These are phyloP conservation scores for Glaucidium brasilianum DNA, from an alignment of 2,113 vertebrate species.

Conservation along the genomic window DNA sequence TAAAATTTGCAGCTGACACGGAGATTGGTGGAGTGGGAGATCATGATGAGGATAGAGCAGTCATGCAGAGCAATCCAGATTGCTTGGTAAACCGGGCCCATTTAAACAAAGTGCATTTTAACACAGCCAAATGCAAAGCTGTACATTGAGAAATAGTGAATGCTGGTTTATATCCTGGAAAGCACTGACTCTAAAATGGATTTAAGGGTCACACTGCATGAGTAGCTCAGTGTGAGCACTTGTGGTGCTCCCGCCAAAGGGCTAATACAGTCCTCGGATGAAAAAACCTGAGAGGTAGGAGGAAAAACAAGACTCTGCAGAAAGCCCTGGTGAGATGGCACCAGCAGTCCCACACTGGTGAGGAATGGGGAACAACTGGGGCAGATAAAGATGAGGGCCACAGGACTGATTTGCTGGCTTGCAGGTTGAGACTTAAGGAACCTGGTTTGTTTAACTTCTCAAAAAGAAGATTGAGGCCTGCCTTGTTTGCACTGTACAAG, in stretches of 20 bases:
- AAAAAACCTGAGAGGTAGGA: neutral
- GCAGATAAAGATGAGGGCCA: neutral
- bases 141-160: neutral
- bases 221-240: neutral
- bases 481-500: neutral
- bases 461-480: neutral
- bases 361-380: neutral
- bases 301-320: neutral
- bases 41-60: conserved; percentile 23
- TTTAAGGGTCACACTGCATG: neutral
- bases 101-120: conserved; percentile 25
- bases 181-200: neutral
- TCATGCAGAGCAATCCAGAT: conserved; percentile 19
- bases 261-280: neutral
- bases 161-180: neutral
- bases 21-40: conserved; percentile 23
- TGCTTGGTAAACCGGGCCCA: neutral
- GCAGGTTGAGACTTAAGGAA: neutral
- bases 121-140: neutral
- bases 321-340: neutral
- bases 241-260: neutral
- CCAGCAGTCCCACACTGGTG: neutral
- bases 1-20: neutral
- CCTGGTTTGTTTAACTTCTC: neutral
- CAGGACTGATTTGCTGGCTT: neutral